Percentiles rank a stretch among this genome's conserved stretches.
Conservation (phyloP, 2,113 vertebrate species). For the Chlorodrepanis virens region DNA sequence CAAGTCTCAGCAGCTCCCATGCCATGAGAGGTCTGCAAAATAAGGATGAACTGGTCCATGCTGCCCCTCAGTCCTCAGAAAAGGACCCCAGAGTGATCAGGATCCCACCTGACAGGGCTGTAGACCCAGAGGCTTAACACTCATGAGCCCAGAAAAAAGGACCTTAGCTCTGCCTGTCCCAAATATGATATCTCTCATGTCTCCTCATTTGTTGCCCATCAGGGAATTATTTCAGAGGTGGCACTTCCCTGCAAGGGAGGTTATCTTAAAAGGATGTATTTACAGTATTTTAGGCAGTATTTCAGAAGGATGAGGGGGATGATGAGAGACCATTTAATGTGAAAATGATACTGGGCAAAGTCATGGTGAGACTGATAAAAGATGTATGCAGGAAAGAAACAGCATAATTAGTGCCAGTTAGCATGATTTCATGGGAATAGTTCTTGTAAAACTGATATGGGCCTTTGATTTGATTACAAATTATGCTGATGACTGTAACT, state of each 20-base stretch:
- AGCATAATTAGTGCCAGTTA: slow-evolving; percentile 54
- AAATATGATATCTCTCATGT: background rate
- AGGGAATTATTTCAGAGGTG: background rate
- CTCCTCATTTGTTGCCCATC: background rate
- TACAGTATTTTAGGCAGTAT: background rate
- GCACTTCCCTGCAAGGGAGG: background rate
- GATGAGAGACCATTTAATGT: slow-evolving; percentile 1
- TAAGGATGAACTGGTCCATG: background rate
- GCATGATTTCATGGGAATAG: slow-evolving; percentile 54
- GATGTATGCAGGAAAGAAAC: slow-evolving; percentile 34
- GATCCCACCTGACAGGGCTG: background rate
- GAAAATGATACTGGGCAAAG: slow-evolving; percentile 19
- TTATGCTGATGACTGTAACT: slow-evolving; percentile 44
- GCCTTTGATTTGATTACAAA: slow-evolving; percentile 58
- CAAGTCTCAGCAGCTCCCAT: background rate
- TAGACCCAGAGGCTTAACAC: background rate
- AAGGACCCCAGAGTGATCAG: background rate
- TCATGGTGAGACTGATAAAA: slow-evolving; percentile 29
- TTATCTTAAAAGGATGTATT: background rate
- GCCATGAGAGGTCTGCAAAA: background rate
- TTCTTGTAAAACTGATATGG: slow-evolving; percentile 18
- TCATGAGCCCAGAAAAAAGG: background rate
- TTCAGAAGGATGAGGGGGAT: background rate
- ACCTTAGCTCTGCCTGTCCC: background rate
- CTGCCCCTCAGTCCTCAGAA: background rate